Percentiles rank a stretch among this genome's conserved stretches.
phyloP scores from a whole-genome alignment of 2,797 vertebrate species.

The Sebastiscus tertius region DNA sequence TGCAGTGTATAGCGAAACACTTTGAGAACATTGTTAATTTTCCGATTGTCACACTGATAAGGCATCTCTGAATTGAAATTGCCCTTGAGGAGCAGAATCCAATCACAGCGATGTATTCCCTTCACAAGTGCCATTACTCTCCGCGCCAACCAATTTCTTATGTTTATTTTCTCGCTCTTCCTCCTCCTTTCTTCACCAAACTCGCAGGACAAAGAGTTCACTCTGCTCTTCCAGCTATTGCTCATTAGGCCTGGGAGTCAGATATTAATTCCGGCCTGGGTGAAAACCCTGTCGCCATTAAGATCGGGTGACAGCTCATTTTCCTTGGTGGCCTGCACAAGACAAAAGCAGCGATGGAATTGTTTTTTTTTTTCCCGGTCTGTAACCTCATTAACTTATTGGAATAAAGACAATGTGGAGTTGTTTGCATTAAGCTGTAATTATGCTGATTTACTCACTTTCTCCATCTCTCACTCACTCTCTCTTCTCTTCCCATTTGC shows the following conservation, averaged over 20 bases:
- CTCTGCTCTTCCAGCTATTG: slow-evolving; percentile 46
- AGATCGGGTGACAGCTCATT: slow-evolving; percentile 81
- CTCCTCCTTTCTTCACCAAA: slow-evolving; percentile 23
- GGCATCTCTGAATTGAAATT: slow-evolving; percentile 14
- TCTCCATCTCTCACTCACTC: slow-evolving; percentile 36
- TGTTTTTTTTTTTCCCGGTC: slow-evolving; percentile 45
- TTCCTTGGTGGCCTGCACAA: slow-evolving; percentile 71
- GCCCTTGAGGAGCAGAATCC: slow-evolving; percentile 28
- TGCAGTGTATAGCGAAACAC: background rate
- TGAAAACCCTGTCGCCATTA: slow-evolving; percentile 73
- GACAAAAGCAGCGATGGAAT: slow-evolving; percentile 79
- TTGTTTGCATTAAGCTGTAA: slow-evolving; percentile 84
- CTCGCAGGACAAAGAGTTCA: slow-evolving; percentile 51
- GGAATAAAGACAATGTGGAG: slow-evolving; percentile 81
- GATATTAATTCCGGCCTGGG: slow-evolving; percentile 69
- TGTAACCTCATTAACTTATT: slow-evolving; percentile 85
- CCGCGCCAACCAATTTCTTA: slow-evolving; percentile 15
- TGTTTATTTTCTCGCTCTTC: slow-evolving; percentile 7
- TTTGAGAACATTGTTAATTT: slow-evolving; percentile 4
- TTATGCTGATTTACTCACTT: slow-evolving; percentile 75
- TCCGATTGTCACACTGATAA: slow-evolving; percentile 1
- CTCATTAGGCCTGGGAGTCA: slow-evolving; percentile 73
- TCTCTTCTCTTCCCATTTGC: slow-evolving; percentile 58
- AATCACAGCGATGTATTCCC: slow-evolving; percentile 3
- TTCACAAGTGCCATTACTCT: slow-evolving; percentile 20